These are phyloP conservation scores for Neoaliturus tenellus DNA, from an alignment of 2,888 invertebrate species.

Conservation along the genomic window DNA sequence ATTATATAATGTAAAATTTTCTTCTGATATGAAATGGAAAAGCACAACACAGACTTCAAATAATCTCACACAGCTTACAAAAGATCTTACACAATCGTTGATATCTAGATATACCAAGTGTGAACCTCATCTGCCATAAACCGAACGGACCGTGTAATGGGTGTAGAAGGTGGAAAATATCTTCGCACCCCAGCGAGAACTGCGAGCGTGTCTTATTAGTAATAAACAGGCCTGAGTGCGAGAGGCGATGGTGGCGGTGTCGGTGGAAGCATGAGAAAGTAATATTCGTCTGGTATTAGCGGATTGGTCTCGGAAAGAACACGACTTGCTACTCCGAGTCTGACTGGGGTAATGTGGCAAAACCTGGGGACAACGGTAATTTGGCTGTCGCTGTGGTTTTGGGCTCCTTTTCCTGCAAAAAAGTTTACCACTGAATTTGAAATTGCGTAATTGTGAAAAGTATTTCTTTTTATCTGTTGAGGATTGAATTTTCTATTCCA, in stretches of 20 bases:
- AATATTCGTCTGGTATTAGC: constrained; percentile 6
- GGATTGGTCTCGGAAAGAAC: neutral
- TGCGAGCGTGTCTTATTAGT: neutral
- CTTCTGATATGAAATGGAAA: too few relatives aligned
- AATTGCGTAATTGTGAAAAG: too few relatives aligned
- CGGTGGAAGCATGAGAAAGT: neutral
- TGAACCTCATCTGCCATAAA: too few relatives aligned
- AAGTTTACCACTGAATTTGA: too few relatives aligned
- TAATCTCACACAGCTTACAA: too few relatives aligned
- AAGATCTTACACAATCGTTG: too few relatives aligned
- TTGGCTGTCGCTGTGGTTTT: neutral
- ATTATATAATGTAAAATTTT: too few relatives aligned
- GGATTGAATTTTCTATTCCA: too few relatives aligned
- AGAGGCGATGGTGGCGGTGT: neutral
- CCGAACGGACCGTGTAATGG: neutral
- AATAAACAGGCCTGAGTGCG: neutral
- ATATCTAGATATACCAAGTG: too few relatives aligned
- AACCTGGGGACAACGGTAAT: neutral
- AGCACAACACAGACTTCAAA: too few relatives aligned
- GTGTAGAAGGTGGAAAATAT: neutral
- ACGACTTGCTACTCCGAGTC: neutral
- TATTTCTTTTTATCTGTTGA: too few relatives aligned
- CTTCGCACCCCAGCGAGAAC: neutral
- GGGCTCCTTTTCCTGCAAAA: too few relatives aligned
- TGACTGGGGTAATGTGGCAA: neutral